Evolutionary conservation across 2,888 invertebrate genomes (phyloP).

Genomic region (Aporophyla nigra): DNA sequence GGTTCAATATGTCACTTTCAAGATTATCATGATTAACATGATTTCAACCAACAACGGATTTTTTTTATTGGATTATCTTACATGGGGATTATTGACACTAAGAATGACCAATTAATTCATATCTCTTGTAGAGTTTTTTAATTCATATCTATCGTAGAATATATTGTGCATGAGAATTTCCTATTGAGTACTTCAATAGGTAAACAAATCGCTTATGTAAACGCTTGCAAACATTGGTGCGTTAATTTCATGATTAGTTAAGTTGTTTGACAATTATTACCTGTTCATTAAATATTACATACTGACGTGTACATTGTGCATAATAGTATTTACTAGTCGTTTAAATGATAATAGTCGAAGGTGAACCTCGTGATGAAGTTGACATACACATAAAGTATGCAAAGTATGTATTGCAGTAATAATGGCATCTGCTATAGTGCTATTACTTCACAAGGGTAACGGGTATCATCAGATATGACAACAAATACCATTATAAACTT

Average conservation of each 20-base stretch:
- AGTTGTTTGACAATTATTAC: slow-evolving; percentile 35
- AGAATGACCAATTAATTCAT: neutral
- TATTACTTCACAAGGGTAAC: slow-evolving; percentile 29
- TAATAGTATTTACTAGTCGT: slow-evolving; percentile 20
- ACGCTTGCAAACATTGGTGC: slow-evolving; percentile 9
- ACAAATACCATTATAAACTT: slow-evolving; percentile 1
- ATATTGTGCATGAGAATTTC: slow-evolving; percentile 3
- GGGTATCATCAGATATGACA: neutral
- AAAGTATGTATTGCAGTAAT: neutral
- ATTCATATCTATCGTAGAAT: too few relatives aligned
- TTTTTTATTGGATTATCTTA: neutral
- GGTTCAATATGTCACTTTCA: neutral
- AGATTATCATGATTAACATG: neutral
- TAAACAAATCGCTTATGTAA: neutral
- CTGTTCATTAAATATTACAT: slow-evolving; percentile 27
- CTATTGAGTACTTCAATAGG: neutral
- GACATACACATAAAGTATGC: neutral
- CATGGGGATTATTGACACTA: neutral
- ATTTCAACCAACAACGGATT: neutral
- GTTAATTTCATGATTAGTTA: slow-evolving; percentile 22
- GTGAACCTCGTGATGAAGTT: slow-evolving; percentile 4
- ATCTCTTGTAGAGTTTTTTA: too few relatives aligned
- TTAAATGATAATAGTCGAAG: slow-evolving; percentile 39
- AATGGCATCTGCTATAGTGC: neutral
- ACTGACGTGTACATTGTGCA: neutral